Percentiles rank a stretch among this genome's conserved stretches.
These are phyloP conservation scores for Esox lucius DNA, from an alignment of 2,797 vertebrate genomes.

Conservation along the genomic window DNA sequence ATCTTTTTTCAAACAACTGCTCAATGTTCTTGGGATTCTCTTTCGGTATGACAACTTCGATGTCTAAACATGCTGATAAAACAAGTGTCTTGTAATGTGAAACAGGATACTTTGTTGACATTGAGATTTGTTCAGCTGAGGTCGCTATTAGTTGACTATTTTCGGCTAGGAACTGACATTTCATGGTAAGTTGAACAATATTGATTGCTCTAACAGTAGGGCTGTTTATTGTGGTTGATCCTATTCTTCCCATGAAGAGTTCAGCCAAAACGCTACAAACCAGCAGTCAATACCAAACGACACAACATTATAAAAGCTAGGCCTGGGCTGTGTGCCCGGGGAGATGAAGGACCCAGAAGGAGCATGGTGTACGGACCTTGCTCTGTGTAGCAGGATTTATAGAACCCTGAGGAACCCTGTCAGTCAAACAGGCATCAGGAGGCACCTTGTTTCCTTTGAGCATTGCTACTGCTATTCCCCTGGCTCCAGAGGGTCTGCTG, in stretches of 20 bases:
- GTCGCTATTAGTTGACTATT: neutral
- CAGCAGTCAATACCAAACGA: neutral
- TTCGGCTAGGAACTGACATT: neutral
- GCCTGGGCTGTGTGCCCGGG: neutral
- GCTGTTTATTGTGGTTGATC: neutral
- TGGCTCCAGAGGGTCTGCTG: slow-evolving; percentile 54
- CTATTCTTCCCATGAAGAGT: neutral
- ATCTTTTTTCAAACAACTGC: slow-evolving; percentile 51
- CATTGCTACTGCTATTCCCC: slow-evolving; percentile 44
- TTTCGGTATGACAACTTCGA: slow-evolving; percentile 62
- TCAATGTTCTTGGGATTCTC: slow-evolving; percentile 61
- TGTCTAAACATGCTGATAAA: slow-evolving; percentile 65
- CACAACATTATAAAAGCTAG: neutral
- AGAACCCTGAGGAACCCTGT: slow-evolving; percentile 54
- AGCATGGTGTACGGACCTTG: slow-evolving; percentile 30
- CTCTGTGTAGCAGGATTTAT: slow-evolving; percentile 45
- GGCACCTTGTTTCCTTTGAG: slow-evolving; percentile 68
- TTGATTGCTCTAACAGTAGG: neutral
- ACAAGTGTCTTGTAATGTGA: slow-evolving; percentile 56
- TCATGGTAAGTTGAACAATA: neutral
- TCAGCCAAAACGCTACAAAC: neutral
- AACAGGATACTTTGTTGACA: slow-evolving; percentile 47
- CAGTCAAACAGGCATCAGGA: slow-evolving; percentile 60
- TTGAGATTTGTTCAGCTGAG: slow-evolving; percentile 2
- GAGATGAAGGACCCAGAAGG: slow-evolving; percentile 2